Base-by-base conservation (phyloP, 2,888 invertebrate genomes). In the Sarcophaga carnaria region DNA sequence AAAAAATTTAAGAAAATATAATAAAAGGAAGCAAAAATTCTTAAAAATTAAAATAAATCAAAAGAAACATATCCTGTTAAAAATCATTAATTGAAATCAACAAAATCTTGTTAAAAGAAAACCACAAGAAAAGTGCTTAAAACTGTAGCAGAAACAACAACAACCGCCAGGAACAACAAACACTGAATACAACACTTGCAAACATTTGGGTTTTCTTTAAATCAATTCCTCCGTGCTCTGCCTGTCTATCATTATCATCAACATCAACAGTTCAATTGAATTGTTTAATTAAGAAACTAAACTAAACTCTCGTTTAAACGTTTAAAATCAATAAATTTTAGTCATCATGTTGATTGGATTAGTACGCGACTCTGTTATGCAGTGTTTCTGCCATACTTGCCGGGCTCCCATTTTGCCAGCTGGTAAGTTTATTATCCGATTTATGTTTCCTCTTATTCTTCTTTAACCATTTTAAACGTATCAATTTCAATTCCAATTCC, bases 341-440 rank as follows among this genome's bases (percentile, higher is more conserved):
- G 85, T 88, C 91, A 92, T 88, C 89, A 97, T 97, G 97, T 94
- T 97, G 95, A 97, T 97, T 95, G 97, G 96, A 94, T 96, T 97
- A 92, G 97, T 97, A 93, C 96, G 97, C 94, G 97, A 97, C 94
- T 97, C 97, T 94, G 97, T 97, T 94, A 95, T 97, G 96, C 97
- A 97, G 95, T 97, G 97, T 95, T 97, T 97, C 95, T 97, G 97
- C 95, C 97, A 97, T 95, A 96, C 97, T 94, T 97, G 97, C 96
- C 96, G 97, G 93, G 97, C 97, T 91, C 97, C 97, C 90, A 95
- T 95, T 91, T 89, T 97, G 92, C 96, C 96, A 93, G 95, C 96
- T 95, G 96, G 96, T 96, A 95, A 95, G 95, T 78, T 59, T 75
- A 66, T 22, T 37, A 71, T 60, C 37, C 37, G 10, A 70, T 17